phyloP scores from a whole-genome alignment of 2,888 invertebrate species.

The Chrysolina haemoptera region DNA sequence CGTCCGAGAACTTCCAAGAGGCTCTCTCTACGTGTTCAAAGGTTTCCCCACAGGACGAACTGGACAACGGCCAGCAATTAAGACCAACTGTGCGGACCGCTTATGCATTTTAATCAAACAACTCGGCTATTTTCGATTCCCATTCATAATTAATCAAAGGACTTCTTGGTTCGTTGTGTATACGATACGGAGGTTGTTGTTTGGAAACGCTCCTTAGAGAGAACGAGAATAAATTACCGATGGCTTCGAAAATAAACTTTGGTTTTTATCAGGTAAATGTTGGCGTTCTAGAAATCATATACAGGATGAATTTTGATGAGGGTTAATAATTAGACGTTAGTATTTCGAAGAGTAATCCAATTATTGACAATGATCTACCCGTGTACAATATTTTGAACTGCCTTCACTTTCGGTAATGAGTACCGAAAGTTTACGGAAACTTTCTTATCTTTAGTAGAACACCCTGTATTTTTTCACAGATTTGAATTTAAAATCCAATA shows the following conservation, averaged over 20 bases:
- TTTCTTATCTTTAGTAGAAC: too few species aligned
- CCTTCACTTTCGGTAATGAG: too few species aligned
- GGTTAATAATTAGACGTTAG: too few species aligned
- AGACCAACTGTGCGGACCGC: conserved; percentile 60
- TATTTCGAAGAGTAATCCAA: too few species aligned
- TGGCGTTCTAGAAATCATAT: too few species aligned
- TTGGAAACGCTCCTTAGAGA: neutral
- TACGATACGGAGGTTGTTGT: conserved; percentile 16
- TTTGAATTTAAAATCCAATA: too few species aligned
- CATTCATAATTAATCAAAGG: conserved; percentile 60
- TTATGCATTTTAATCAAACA: conserved; percentile 65
- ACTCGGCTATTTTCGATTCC: conserved; percentile 55
- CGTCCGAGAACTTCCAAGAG: conserved; percentile 50
- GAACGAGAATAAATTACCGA: neutral
- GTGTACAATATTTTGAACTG: too few species aligned
- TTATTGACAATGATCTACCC: too few species aligned
- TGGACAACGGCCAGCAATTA: conserved; percentile 63
- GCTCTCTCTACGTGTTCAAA: conserved; percentile 59
- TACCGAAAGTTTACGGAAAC: too few species aligned
- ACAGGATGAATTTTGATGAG: too few species aligned
- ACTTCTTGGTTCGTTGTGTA: conserved; percentile 35
- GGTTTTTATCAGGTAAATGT: too few species aligned
- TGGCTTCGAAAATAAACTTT: neutral
- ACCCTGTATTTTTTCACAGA: too few species aligned
- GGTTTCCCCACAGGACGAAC: conserved; percentile 58